Evolutionary conservation across 2,113 vertebrate species (phyloP).

Genomic region (Alethe diademata): DNA sequence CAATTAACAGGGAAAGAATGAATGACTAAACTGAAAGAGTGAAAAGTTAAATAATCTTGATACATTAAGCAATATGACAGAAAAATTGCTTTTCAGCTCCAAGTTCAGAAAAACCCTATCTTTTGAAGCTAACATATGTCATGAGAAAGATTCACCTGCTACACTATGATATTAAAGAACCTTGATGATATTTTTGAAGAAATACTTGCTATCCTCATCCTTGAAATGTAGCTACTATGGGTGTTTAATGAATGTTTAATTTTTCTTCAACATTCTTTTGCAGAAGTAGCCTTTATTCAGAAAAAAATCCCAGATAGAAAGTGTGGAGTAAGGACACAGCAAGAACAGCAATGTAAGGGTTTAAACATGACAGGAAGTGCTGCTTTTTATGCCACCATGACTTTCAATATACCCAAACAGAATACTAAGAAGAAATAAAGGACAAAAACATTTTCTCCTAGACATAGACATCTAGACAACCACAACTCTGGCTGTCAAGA

Average conservation of each 20-base stretch:
- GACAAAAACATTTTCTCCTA: not conserved
- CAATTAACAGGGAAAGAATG: not conserved
- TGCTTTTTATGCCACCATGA: not conserved
- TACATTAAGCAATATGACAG: not conserved
- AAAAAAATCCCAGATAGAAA: not conserved
- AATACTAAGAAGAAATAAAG: not conserved
- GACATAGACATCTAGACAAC: not conserved
- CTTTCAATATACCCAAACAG: not conserved
- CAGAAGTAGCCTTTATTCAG: not conserved
- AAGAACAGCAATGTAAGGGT: not conserved
- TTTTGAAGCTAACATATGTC: not conserved
- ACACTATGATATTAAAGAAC: not conserved
- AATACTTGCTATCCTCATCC: not conserved
- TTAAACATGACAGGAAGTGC: not conserved
- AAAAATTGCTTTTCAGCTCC: not conserved
- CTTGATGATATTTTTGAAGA: not conserved
- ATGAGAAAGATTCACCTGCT: not conserved
- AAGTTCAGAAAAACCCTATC: not conserved
- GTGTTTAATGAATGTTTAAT: not conserved
- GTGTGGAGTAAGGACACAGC: fast-evolving
- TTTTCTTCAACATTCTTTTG: not conserved
- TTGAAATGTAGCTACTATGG: not conserved
- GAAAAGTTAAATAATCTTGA: not conserved
- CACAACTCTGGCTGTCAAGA: not conserved
- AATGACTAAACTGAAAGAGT: not conserved